Evolutionary conservation across 2,113 vertebrate genomes (phyloP).

Genomic region (Cavia aperea): DNA sequence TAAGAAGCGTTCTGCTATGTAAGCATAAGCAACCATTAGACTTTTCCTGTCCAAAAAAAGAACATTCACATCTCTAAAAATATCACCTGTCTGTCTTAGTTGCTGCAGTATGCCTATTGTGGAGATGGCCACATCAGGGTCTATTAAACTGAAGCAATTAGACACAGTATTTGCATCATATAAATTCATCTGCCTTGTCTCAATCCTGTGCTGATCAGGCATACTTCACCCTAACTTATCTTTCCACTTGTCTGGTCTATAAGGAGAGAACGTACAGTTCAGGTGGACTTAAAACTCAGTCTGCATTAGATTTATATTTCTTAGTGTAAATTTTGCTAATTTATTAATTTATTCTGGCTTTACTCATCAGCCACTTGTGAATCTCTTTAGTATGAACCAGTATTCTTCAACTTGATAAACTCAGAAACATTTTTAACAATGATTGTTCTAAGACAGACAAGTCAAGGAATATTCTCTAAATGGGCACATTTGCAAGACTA

Average conservation of each 20-base stretch:
- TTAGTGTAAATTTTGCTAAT: constrained; percentile 34
- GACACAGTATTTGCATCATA: neutral
- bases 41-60: neutral
- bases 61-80: constrained; percentile 45
- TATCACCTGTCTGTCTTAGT: neutral
- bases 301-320: constrained; percentile 26
- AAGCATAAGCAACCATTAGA: neutral
- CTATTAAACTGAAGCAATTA: constrained; percentile 47
- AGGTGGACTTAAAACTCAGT: constrained; percentile 38
- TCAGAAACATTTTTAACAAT: neutral
- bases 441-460: neutral
- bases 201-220: neutral
- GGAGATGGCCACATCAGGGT: neutral
- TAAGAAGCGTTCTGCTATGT: neutral
- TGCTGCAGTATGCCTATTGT: neutral
- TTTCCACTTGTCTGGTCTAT: constrained; percentile 5
- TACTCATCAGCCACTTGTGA: constrained; percentile 5
- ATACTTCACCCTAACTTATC: constrained; percentile 45
- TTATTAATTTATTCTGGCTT: constrained; percentile 41
- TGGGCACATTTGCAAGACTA: neutral
- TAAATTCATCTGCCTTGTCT: constrained; percentile 36
- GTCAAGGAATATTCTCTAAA: neutral
- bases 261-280: neutral
- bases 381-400: neutral
- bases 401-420: neutral